phyloP scores from a whole-genome alignment of 2,797 vertebrate genomes.

The Chlorospingus flavigularis region DNA sequence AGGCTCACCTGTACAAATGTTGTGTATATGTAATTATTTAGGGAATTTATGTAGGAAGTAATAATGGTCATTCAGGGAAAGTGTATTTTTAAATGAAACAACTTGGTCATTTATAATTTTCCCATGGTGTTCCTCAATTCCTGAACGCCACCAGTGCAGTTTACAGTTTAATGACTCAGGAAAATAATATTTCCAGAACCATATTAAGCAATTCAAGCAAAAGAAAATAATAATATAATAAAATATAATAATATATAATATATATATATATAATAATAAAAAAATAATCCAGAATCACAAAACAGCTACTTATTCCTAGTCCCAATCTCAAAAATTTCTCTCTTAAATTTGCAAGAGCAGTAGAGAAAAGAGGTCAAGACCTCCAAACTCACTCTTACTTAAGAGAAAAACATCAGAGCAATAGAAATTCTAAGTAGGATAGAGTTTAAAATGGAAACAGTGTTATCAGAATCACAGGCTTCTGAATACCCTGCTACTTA shows the following conservation, averaged over 20 bases:
- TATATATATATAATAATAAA: too few species aligned
- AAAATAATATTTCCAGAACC: background rate
- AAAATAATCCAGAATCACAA: slow-evolving; percentile 6
- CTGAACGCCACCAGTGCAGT: background rate
- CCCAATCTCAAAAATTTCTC: background rate
- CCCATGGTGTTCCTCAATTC: background rate
- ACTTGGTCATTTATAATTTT: background rate
- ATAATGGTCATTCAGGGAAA: background rate
- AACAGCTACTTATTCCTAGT: background rate
- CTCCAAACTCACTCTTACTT: slow-evolving; percentile 22
- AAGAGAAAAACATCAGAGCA: background rate
- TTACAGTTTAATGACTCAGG: background rate
- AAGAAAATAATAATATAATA: background rate
- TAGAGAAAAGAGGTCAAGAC: slow-evolving; percentile 36
- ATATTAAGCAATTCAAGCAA: background rate
- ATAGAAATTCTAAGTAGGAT: background rate
- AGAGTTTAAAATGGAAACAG: background rate
- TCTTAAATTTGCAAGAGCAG: slow-evolving; percentile 1
- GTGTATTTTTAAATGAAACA: slow-evolving; percentile 5
- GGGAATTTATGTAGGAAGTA: background rate
- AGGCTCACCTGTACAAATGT: background rate
- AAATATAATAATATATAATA: too few species aligned
- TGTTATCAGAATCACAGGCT: background rate
- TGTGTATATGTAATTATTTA: background rate
- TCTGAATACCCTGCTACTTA: background rate